These are phyloP conservation scores for Hypsibius dujardini DNA, from an alignment of 1,140 invertebrate genomes.

Conservation along the genomic window DNA sequence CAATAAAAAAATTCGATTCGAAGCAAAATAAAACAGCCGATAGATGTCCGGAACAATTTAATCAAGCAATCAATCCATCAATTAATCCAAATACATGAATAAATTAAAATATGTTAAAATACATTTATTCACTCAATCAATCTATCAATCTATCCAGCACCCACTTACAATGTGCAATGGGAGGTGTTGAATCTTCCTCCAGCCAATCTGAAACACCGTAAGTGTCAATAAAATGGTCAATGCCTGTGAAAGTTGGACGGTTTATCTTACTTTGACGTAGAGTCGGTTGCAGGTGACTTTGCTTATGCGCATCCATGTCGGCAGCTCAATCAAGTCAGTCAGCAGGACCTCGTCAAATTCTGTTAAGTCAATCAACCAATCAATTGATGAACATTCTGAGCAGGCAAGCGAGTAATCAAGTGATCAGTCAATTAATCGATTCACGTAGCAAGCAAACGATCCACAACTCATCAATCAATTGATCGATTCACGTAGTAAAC, in stretches of 20 bases:
- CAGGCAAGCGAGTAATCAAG: no score
- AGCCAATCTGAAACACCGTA: not conserved
- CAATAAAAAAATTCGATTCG: no score
- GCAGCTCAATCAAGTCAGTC: constrained; percentile 8
- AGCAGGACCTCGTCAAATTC: constrained; percentile 14
- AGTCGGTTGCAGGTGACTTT: constrained; percentile 9
- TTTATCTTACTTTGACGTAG: constrained; percentile 15
- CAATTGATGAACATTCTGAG: no score
- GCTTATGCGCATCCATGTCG: not conserved
- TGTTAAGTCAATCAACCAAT: no score
- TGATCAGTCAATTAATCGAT: no score
- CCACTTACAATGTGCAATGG: constrained; percentile 3
- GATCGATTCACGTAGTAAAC: no score
- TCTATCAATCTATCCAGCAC: no score
- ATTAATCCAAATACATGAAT: not conserved
- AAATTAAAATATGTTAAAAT: no score
- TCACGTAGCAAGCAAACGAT: no score
- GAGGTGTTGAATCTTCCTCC: constrained; percentile 6
- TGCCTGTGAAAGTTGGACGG: not conserved
- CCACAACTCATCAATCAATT: no score
- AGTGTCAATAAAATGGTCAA: not conserved
- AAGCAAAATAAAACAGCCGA: no score
- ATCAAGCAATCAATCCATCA: not conserved
- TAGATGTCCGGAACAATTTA: not conserved
- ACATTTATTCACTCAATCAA: no score